Evolutionary conservation across 2,797 vertebrate species (phyloP), one percentile per base, ranked within the genome.

Genomic region (Arremon aurantiirostris): DNA sequence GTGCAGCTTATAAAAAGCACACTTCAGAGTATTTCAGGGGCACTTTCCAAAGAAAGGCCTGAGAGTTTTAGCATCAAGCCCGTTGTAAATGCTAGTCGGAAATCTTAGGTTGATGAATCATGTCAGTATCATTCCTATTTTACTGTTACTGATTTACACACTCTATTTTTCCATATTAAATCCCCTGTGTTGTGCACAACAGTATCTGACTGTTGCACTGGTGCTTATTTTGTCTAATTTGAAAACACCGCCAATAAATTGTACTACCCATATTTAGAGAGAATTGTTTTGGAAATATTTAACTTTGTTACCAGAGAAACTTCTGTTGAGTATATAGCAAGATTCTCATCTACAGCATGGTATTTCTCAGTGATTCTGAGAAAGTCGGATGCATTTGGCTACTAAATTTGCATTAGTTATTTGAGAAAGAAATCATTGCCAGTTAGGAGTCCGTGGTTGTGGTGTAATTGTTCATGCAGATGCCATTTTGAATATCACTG

Each of bases 261-360:
- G 79, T 47, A 82, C 61, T 56, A 66, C 66, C 89, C 63, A 0
- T 61, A 47, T 95, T 93, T 92, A 90, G 94, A 94, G 78, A 83
- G 89, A 44, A 44, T 76, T 96, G 95, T 97, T 97, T 96, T 95
- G 97, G 94, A 97, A 95, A 91, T 91, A 87, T 94, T 82, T 94
- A 90, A 95, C 95, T 96, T 56, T 63, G 90, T 97, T 97, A 89
- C 92, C 95, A 94, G 84, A 92, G 96, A 97, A 97, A 97, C 89
- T 86, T 72, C 81, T 22, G 5, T 92, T 19, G 4, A 56, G 56
- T 59, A 41, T 78, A 80, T 73, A 42, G 86, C 55, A 72, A 82
- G 95, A 95, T 90, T 92, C 69, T 14, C 64, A 7, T 81, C 65
- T 47, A 17, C 84, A 28, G 37, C 55, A 27, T 12, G 32, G 41